Conservation (phyloP, 2,797 vertebrate species). For the Enteromius mattozi region DNA sequence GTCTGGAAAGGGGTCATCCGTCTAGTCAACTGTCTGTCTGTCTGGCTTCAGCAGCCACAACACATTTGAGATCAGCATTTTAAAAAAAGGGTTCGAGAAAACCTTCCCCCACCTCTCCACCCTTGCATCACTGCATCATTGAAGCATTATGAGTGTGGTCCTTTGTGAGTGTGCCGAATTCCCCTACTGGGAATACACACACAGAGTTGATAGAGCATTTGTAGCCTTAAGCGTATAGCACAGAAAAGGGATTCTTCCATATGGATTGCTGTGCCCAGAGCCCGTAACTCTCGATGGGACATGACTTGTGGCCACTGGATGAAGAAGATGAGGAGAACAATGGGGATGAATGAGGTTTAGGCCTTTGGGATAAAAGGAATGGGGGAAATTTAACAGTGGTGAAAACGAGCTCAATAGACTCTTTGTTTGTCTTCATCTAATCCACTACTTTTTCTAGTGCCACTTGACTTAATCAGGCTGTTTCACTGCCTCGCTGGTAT, state of each 20-base stretch:
- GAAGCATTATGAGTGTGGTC: constrained; percentile 44
- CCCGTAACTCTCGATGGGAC: not conserved
- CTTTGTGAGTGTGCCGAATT: constrained; percentile 38
- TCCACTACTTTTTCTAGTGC: constrained; percentile 44
- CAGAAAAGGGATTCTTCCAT: constrained; percentile 45
- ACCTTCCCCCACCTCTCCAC: constrained; percentile 11
- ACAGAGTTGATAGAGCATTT: constrained; percentile 12
- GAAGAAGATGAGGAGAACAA: constrained; percentile 30
- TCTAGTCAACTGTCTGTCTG: constrained; percentile 41
- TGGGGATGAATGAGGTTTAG: constrained; percentile 32
- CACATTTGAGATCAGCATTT: constrained; percentile 37
- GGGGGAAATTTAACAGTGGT: constrained; percentile 26
- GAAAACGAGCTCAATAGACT: constrained; percentile 26
- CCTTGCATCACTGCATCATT: constrained; percentile 33
- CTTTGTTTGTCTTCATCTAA: constrained; percentile 38
- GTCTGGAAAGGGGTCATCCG: constrained; percentile 22
- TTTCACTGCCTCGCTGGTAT: constrained; percentile 26
- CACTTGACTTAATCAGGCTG: constrained; percentile 42
- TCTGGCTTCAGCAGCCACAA: constrained; percentile 51
- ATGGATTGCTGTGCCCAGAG: constrained; percentile 33
- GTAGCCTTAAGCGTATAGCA: constrained; percentile 27
- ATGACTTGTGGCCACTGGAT: constrained; percentile 20
- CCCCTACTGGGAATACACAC: constrained; percentile 41
- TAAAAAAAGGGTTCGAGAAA: constrained; percentile 25
- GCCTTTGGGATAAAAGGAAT: not conserved